Evolutionary conservation across 2,888 invertebrate species (phyloP).

Genomic region (Drosophila mulleri): DNA sequence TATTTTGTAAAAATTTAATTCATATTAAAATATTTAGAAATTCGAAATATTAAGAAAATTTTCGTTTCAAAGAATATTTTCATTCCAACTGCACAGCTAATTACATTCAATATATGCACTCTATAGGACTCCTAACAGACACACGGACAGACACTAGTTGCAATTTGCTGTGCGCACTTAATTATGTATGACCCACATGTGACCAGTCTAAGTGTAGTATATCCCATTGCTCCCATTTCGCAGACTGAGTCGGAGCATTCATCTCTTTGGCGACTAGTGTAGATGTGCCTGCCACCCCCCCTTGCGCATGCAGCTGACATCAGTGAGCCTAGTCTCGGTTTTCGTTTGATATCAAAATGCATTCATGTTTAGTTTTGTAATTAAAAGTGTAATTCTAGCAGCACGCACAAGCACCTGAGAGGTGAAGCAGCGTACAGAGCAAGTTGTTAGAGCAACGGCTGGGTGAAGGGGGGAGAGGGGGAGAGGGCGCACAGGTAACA

Average conservation of each 20-base stretch:
- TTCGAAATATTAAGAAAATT: neutral
- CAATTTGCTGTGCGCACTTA: constrained; percentile 13
- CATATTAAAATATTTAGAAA: too few species aligned
- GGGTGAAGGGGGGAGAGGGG: neutral
- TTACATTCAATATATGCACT: constrained; percentile 27
- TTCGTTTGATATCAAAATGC: constrained; percentile 72
- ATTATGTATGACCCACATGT: constrained; percentile 46
- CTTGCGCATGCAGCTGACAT: neutral
- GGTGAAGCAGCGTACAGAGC: constrained; percentile 1
- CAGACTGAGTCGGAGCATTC: constrained; percentile 21
- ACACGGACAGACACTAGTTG: constrained; percentile 6
- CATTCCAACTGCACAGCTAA: neutral
- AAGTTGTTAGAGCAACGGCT: neutral
- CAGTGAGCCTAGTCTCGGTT: constrained; percentile 30
- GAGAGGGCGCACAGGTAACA: constrained; percentile 21
- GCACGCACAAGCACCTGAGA: constrained; percentile 54
- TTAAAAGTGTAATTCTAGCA: constrained; percentile 73
- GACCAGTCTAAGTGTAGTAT: constrained; percentile 23
- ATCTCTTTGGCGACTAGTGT: constrained; percentile 14
- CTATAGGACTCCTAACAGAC: neutral
- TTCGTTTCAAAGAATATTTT: neutral
- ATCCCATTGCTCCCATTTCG: constrained; percentile 26
- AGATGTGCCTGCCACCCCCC: neutral
- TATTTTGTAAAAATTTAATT: too few species aligned
- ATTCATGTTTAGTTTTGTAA: constrained; percentile 77